Evolutionary conservation across 1,140 invertebrate species (phyloP).

Genomic region (Halictus rubicundus): DNA sequence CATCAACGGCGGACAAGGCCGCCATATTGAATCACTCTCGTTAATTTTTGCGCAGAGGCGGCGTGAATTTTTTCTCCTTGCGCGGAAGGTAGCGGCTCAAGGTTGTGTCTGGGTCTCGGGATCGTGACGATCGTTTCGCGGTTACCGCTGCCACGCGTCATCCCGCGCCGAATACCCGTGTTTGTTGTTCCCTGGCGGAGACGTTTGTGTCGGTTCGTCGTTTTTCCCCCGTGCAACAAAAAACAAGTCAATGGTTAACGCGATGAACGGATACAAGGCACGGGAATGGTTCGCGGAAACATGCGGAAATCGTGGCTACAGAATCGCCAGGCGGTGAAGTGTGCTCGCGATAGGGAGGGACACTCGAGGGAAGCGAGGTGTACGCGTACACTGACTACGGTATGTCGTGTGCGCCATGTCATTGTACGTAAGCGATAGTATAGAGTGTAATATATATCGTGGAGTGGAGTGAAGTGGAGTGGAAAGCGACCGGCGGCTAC

Average conservation of each 20-base stretch:
- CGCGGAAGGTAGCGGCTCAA: conserved; percentile 52
- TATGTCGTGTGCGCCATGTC: conserved; percentile 59
- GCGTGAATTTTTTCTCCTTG: conserved; percentile 59
- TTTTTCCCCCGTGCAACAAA: background rate
- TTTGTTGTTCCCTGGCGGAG: background rate
- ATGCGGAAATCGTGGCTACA: conserved; percentile 54
- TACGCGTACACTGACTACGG: conserved; percentile 57
- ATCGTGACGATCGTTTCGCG: conserved; percentile 25
- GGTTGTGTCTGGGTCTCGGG: conserved; percentile 44
- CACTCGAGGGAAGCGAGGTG: conserved; percentile 37
- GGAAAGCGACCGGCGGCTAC: conserved; percentile 51
- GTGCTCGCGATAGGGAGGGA: conserved; percentile 40
- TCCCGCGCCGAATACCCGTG: background rate
- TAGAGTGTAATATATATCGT: conserved; percentile 47
- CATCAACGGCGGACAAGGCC: conserved; percentile 64
- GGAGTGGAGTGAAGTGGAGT: conserved; percentile 53
- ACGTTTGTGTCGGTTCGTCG: background rate
- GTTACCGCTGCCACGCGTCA: conserved; percentile 36
- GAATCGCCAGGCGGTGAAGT: conserved; percentile 51
- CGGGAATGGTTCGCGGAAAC: conserved; percentile 32
- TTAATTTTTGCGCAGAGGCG: conserved; percentile 68
- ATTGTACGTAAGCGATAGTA: conserved; percentile 45
- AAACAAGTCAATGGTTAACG: background rate
- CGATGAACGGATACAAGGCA: conserved; percentile 29
- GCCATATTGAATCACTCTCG: conserved; percentile 71